phyloP scores from a whole-genome alignment of 2,113 vertebrate genomes.

The Mus musculus region GRCm39 chr3:57704501-57705000 shows the following conservation, averaged over 20 bases:
- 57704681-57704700: background rate
- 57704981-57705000: slow-evolving; percentile 22
- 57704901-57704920: background rate
- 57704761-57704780: background rate
- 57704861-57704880: background rate
- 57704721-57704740: background rate
- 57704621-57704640: background rate
- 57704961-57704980: background rate
- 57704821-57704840: background rate
- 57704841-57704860: background rate
- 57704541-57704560: background rate
- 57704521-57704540: background rate
- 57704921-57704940: slow-evolving; percentile 50
- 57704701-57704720: background rate
- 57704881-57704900: background rate
- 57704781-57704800: background rate
- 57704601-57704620: fast-evolving
- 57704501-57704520: background rate
- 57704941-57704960: background rate
- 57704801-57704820: background rate
- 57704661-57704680: fast-evolving
- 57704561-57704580: background rate
- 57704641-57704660: fast-evolving
- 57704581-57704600: fast-evolving
- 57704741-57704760: background rate